Conservation (phyloP, 2,888 invertebrate genomes). For the Anthophora plumipes region DNA sequence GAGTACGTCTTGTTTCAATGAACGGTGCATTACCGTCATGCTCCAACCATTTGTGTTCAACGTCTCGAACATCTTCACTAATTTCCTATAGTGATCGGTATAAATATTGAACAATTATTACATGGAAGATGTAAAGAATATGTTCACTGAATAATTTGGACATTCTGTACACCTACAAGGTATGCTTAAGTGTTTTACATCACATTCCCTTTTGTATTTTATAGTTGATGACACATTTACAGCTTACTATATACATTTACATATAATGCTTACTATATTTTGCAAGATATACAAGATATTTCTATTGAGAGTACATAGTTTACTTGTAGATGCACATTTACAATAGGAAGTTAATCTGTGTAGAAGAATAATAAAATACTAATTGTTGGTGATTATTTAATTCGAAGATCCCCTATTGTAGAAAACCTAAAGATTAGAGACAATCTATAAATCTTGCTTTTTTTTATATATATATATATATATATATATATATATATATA, state of each 20-base stretch:
- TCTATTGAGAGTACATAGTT: background rate
- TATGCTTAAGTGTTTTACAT: constrained; percentile 4
- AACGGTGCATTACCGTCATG: constrained; percentile 86
- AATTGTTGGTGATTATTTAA: constrained; percentile 7
- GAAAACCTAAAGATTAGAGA: constrained; percentile 22
- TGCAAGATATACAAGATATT: background rate
- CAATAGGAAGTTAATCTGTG: constrained; percentile 4
- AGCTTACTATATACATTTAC: background rate
- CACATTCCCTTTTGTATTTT: background rate
- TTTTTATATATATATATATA: too few species aligned
- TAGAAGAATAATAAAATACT: constrained; percentile 17
- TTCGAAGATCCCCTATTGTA: constrained; percentile 3
- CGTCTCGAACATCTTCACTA: constrained; percentile 86
- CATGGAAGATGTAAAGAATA: background rate
- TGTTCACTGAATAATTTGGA: background rate
- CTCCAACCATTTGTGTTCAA: constrained; percentile 89
- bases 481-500: too few species aligned
- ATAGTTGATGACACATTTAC: background rate
- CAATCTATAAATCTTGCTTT: constrained; percentile 38
- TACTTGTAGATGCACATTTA: constrained; percentile 36
- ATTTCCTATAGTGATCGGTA: constrained; percentile 86
- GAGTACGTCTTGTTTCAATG: constrained; percentile 89
- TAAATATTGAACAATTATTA: constrained; percentile 34
- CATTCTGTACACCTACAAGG: constrained; percentile 44
- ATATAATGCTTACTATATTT: background rate